These are phyloP conservation scores for Salvelinus sp. DNA, from an alignment of 2,113 vertebrate genomes.

Conservation along the genomic window DNA sequence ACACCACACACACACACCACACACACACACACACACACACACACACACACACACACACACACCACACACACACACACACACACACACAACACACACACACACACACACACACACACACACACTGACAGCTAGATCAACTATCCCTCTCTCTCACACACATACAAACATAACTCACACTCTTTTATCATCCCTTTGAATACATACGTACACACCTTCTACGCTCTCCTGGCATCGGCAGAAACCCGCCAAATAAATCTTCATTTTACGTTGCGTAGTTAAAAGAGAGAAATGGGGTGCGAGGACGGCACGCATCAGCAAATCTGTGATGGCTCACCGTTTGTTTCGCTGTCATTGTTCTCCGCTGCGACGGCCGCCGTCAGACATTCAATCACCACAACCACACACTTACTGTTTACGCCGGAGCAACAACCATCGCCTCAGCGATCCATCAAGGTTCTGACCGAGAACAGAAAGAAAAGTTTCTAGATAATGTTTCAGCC, in stretches of 20 bases:
- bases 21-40: background rate
- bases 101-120: background rate
- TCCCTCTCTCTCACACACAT: background rate
- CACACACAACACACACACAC: background rate
- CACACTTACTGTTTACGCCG: background rate
- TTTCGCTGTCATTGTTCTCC: slow-evolving; percentile 5
- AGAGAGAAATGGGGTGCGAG: slow-evolving; percentile 12
- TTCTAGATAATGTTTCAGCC: background rate
- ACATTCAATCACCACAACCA: background rate
- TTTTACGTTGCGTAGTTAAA: slow-evolving; percentile 31
- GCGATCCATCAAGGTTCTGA: background rate
- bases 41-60: background rate
- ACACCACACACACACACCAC: slow-evolving; percentile 10
- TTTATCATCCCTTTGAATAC: background rate
- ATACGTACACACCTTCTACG: background rate
- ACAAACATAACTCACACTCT: background rate
- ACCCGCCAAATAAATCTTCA: slow-evolving; percentile 39
- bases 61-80: background rate
- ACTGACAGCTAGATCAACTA: background rate
- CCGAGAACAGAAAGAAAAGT: background rate
- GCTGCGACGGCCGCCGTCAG: background rate
- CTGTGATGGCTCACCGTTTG: slow-evolving; percentile 4
- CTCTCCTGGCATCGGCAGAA: slow-evolving; percentile 13
- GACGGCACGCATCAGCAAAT: slow-evolving; percentile 27
- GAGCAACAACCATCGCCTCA: background rate